Conservation (phyloP, 2,113 vertebrate genomes). For the Corythornis vintsioides region DNA sequence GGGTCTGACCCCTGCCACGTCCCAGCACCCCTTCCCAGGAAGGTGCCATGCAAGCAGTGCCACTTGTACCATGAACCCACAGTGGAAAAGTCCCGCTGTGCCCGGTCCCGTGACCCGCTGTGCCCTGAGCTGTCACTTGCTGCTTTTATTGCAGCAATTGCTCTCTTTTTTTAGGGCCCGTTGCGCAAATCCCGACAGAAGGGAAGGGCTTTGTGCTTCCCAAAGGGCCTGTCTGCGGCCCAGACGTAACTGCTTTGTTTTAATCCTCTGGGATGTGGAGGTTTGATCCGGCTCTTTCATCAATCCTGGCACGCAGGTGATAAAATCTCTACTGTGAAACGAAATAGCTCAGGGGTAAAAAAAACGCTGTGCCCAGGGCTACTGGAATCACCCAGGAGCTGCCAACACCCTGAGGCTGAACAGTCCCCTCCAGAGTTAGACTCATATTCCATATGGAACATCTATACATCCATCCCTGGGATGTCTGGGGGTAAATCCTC, state of each 20-base stretch:
- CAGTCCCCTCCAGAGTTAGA: accelerated
- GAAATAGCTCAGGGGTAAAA: neutral
- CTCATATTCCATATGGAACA: accelerated
- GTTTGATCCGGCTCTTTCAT: accelerated
- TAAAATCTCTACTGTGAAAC: neutral
- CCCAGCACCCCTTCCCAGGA: neutral
- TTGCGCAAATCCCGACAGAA: accelerated
- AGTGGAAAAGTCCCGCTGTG: accelerated
- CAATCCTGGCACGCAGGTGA: neutral
- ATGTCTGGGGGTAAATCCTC: too few species aligned
- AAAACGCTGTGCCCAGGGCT: neutral
- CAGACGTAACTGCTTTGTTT: accelerated
- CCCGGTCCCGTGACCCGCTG: neutral
- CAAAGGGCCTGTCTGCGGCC: neutral
- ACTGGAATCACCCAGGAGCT: neutral
- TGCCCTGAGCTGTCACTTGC: accelerated
- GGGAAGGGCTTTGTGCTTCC: neutral
- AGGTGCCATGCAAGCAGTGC: accelerated
- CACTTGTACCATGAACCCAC: too few species aligned
- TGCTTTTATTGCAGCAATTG: neutral
- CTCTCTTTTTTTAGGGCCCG: neutral
- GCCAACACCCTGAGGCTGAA: neutral
- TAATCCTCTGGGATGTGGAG: accelerated
- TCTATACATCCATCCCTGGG: accelerated
- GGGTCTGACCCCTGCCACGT: accelerated